phyloP scores from a whole-genome alignment of 2,888 invertebrate genomes.

The Pammene aurita region DNA sequence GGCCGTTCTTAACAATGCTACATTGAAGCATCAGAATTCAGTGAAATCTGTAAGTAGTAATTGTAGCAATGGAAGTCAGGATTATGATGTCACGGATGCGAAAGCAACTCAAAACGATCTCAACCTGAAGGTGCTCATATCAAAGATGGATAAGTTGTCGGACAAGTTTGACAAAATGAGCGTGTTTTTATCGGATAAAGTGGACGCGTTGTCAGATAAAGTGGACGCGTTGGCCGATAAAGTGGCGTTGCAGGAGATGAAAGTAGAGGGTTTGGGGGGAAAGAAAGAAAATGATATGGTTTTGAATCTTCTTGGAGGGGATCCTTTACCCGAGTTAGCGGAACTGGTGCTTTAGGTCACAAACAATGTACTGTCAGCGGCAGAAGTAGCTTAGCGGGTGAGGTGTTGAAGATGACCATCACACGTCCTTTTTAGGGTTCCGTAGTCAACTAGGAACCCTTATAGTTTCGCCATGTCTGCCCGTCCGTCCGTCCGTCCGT shows the following conservation, averaged over 20 bases:
- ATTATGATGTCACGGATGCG: neutral
- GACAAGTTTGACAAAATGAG: slow-evolving; percentile 42
- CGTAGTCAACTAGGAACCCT: no score
- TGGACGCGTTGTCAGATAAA: slow-evolving; percentile 46
- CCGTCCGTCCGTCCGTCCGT: no score
- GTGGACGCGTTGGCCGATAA: slow-evolving; percentile 49
- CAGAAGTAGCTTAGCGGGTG: no score
- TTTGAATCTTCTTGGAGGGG: slow-evolving; percentile 16
- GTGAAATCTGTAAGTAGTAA: slow-evolving; percentile 34
- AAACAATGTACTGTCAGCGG: neutral
- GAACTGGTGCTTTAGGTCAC: neutral
- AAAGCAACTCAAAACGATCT: slow-evolving; percentile 11
- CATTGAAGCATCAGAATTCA: slow-evolving; percentile 24
- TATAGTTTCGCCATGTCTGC: no score
- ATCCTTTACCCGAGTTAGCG: slow-evolving; percentile 7
- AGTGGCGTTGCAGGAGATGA: slow-evolving; percentile 52
- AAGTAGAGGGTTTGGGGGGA: slow-evolving; percentile 50
- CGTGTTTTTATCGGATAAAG: slow-evolving; percentile 40
- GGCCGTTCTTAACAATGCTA: slow-evolving; percentile 15
- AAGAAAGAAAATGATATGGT: slow-evolving; percentile 12
- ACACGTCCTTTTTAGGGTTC: no score
- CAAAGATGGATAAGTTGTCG: slow-evolving; percentile 51
- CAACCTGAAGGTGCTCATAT: slow-evolving; percentile 47
- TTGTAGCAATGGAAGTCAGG: slow-evolving; percentile 20
- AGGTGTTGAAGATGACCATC: no score